Percentiles rank a stretch among this genome's conserved stretches.
These are phyloP conservation scores for Vespertilio murinus DNA, from an alignment of 2,797 vertebrate genomes.

Conservation along the genomic window DNA sequence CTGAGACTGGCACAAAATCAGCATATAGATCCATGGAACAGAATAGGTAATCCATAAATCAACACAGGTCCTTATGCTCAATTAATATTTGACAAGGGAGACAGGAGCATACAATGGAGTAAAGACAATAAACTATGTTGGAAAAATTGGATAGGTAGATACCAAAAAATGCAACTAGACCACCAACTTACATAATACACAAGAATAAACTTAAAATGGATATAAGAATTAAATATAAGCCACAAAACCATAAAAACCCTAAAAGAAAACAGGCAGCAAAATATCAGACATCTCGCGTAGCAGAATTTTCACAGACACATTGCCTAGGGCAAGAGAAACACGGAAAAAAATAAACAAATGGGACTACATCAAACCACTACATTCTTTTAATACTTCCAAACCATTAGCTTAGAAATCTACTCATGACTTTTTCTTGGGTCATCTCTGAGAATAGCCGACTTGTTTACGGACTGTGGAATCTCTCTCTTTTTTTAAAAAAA, in stretches of 20 bases:
- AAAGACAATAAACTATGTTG: neutral
- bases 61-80: neutral
- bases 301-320: no score
- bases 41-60: neutral
- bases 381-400: slow-evolving; percentile 34
- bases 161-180: no score
- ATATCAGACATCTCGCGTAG: no score
- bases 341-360: neutral
- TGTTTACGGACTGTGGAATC: neutral
- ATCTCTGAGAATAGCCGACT: neutral
- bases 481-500: neutral
- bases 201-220: neutral
- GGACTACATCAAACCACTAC: neutral
- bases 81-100: neutral
- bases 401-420: slow-evolving; percentile 38
- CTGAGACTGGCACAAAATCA: neutral
- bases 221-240: no score
- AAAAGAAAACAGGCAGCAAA: no score
- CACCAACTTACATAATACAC: no score
- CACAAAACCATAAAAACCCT: no score
- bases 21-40: neutral
- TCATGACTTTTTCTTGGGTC: slow-evolving; percentile 31
- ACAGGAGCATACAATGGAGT: neutral
- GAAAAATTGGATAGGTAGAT: no score
- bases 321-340: neutral